phyloP scores from a whole-genome alignment of 2,888 invertebrate species.

The Exocentrus adspersus region DNA sequence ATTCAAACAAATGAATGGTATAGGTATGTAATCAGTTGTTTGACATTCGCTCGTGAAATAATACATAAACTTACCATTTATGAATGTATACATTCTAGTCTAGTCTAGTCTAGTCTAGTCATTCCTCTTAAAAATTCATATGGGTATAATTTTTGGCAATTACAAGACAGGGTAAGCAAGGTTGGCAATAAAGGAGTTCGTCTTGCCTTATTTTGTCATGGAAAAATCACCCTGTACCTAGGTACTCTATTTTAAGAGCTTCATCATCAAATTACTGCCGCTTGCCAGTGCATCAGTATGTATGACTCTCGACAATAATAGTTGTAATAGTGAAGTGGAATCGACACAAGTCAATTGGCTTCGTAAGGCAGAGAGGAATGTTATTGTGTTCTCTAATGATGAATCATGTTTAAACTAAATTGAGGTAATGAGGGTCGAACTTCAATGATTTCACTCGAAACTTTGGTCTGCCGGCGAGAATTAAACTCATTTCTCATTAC shows the following conservation, averaged over 20 bases:
- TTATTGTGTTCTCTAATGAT: conserved; percentile 58
- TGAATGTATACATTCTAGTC: too few species aligned
- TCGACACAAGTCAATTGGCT: conserved; percentile 59
- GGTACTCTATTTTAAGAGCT: neutral
- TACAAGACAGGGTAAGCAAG: too few species aligned
- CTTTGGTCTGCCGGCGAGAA: conserved; percentile 43
- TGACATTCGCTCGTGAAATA: too few species aligned
- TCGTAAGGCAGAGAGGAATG: conserved; percentile 59
- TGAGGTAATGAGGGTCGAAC: conserved; percentile 61
- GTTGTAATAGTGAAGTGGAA: conserved; percentile 35
- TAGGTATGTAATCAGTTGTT: too few species aligned
- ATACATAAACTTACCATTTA: too few species aligned
- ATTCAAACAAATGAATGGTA: too few species aligned
- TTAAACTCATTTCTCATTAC: conserved; percentile 45
- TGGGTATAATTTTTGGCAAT: too few species aligned
- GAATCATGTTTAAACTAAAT: conserved; percentile 62
- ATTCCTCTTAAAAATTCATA: too few species aligned
- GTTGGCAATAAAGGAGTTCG: too few species aligned
- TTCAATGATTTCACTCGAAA: conserved; percentile 51
- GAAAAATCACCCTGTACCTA: neutral
- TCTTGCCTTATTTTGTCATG: too few species aligned
- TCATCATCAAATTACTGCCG: neutral
- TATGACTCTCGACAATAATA: conserved; percentile 16
- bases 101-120: too few species aligned
- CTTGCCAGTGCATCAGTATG: neutral